phyloP scores from a whole-genome alignment of 2,888 invertebrate species.

The Galeopsomyia nigrocyanea region DNA sequence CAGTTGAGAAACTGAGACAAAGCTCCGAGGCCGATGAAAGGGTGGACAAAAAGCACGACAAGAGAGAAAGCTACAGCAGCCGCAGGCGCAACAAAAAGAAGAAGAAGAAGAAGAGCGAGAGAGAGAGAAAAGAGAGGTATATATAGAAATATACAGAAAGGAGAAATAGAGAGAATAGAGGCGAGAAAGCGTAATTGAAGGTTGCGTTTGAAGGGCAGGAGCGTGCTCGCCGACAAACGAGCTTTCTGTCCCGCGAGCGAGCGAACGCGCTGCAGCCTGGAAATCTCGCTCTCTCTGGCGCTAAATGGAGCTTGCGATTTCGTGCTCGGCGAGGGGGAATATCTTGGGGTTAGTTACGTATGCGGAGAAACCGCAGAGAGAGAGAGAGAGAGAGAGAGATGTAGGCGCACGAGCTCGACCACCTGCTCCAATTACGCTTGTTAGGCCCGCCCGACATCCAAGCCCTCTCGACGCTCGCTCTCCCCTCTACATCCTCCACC shows the following conservation, averaged over 20 bases:
- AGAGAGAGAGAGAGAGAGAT: neutral
- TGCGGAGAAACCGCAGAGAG: conserved; percentile 59
- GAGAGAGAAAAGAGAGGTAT: too few relatives aligned
- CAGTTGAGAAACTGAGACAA: too few relatives aligned
- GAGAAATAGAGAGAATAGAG: too few relatives aligned
- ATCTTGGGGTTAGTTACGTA: conserved; percentile 60
- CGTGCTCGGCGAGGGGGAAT: conserved; percentile 48
- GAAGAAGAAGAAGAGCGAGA: too few relatives aligned
- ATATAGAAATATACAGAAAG: too few relatives aligned
- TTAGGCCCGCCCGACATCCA: conserved; percentile 57
- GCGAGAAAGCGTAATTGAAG: too few relatives aligned
- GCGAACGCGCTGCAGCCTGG: too few relatives aligned
- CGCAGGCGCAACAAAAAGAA: neutral
- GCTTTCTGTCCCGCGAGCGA: too few relatives aligned
- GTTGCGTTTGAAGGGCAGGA: too few relatives aligned
- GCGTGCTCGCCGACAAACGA: too few relatives aligned
- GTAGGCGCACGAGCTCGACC: conserved; percentile 55
- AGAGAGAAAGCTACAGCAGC: neutral
- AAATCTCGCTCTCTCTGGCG: too few relatives aligned
- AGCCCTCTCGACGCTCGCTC: conserved; percentile 43
- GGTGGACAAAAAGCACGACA: neutral
- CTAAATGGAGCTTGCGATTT: conserved; percentile 2
- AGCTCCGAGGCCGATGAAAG: neutral
- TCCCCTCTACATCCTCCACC: conserved; percentile 7
- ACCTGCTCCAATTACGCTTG: conserved; percentile 66